These are phyloP conservation scores for Hippolais icterina DNA, from an alignment of 2,113 vertebrate genomes.

Conservation along the genomic window DNA sequence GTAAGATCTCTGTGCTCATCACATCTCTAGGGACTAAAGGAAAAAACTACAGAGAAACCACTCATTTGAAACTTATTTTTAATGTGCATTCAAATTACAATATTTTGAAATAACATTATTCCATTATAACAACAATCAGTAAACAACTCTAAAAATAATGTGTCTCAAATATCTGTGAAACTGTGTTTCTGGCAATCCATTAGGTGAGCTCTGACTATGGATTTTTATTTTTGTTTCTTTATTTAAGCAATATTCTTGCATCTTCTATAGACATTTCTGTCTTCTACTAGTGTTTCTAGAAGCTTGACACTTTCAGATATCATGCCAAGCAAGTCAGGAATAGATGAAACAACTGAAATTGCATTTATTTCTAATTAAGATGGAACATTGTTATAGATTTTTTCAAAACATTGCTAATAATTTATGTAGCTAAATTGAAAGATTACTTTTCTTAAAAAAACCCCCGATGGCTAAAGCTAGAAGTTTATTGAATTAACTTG, in stretches of 20 bases:
- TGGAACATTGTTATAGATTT: conserved; percentile 41
- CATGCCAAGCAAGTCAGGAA: conserved; percentile 21
- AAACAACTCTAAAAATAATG: neutral
- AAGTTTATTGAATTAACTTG: conserved; percentile 53
- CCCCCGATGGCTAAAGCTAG: conserved; percentile 30
- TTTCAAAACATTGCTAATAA: conserved; percentile 47
- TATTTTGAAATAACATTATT: neutral
- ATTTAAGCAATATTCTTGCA: neutral
- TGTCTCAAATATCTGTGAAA: neutral
- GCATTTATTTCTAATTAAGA: conserved; percentile 50
- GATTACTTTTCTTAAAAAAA: conserved; percentile 37
- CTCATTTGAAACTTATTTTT: neutral
- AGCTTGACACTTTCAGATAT: neutral
- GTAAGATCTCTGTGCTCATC: neutral
- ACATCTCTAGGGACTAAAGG: neutral
- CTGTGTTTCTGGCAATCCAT: neutral
- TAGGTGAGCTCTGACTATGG: neutral
- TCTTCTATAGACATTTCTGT: neutral
- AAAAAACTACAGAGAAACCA: neutral
- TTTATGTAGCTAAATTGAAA: conserved; percentile 28
- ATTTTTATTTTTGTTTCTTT: neutral
- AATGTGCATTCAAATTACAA: neutral
- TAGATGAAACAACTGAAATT: conserved; percentile 29
- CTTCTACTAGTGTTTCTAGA: neutral
- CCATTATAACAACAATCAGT: neutral